These are phyloP conservation scores for Scaptomyza hsui DNA, from an alignment of 1,140 invertebrate genomes.

Conservation along the genomic window DNA sequence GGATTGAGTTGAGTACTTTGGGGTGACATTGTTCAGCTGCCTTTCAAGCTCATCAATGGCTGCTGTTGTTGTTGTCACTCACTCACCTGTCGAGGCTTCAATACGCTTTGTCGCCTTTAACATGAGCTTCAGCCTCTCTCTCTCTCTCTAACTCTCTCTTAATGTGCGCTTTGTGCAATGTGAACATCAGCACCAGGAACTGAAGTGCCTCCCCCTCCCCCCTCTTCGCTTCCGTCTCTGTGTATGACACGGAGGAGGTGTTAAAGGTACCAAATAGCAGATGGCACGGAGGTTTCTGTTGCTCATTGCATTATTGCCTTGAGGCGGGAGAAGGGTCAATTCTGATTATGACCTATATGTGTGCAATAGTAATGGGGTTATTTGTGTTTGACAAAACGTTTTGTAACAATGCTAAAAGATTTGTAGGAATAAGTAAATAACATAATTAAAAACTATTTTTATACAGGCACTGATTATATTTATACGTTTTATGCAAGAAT, in stretches of 20 bases:
- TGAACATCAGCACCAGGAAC: slow-evolving; percentile 22
- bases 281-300: slow-evolving; percentile 29
- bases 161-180: slow-evolving; percentile 42
- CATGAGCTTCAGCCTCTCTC: not conserved
- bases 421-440: too few relatives aligned
- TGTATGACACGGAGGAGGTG: slow-evolving; percentile 49
- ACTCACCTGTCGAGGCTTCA: slow-evolving; percentile 56
- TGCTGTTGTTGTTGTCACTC: slow-evolving; percentile 23
- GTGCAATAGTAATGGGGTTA: not conserved
- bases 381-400: not conserved
- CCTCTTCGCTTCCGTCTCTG: slow-evolving; percentile 5
- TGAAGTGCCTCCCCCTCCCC: slow-evolving; percentile 17
- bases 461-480: too few relatives aligned
- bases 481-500: too few relatives aligned
- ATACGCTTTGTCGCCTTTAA: slow-evolving; percentile 35
- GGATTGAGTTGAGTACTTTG: slow-evolving; percentile 18
- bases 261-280: slow-evolving; percentile 57
- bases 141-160: slow-evolving; percentile 3
- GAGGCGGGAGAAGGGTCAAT: not conserved
- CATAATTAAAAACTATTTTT: too few relatives aligned
- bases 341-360: slow-evolving; percentile 3
- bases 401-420: too few relatives aligned
- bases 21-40: slow-evolving; percentile 32
- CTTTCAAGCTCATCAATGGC: slow-evolving; percentile 26
- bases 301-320: slow-evolving; percentile 27